Evolutionary conservation across 2,113 vertebrate genomes (phyloP), one percentile per base, ranked within the genome.

Genomic region (Rhea pennata): DNA sequence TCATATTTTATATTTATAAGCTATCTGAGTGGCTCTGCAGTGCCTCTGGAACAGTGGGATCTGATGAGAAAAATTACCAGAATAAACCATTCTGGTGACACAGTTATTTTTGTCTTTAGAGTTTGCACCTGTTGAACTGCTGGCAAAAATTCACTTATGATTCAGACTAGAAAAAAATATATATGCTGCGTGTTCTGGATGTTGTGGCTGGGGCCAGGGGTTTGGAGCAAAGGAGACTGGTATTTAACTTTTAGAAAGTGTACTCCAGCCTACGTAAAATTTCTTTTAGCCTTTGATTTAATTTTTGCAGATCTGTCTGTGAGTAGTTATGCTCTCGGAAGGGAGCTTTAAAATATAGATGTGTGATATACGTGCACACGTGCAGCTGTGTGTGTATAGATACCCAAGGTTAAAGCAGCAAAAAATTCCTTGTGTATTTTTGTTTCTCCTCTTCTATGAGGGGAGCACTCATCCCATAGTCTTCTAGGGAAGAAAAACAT

Each of bases 341-440:
- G 75, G 93, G 14, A n/a, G 33, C 21, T 89, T 92, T 50, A 53
- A 81, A 84, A 64, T 44, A 13, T 15, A 44, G 10, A 44, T 44
- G 42, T 44, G 42, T 44, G 13, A 9, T 84, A 19, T 61, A 21
- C 14, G 36, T 19, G 64, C 11, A 50, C 42, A 67, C 74, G 58
- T 23, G 53, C 36, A 7, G 1, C 0, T 26, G 17, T 10, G 3
- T 48, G 24, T 3, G 5, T 33, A 22, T 6, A 71, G 53, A 36
- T 51, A 44, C 12, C 10, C 75, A 82, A 56, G 31, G 11, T 73
- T 46, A 80, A 36, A 80, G 12, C 20, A n/a, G 2, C 48, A 54
- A 26, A 67, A 78, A 86, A 75, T 5, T 2, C 29, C 31, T 69
- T 27, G 26, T 27, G 26, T 64, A 0, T 11, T 80, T 84, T 69